Conservation (phyloP, 2,888 invertebrate genomes). For the Spodoptera exigua region DNA sequence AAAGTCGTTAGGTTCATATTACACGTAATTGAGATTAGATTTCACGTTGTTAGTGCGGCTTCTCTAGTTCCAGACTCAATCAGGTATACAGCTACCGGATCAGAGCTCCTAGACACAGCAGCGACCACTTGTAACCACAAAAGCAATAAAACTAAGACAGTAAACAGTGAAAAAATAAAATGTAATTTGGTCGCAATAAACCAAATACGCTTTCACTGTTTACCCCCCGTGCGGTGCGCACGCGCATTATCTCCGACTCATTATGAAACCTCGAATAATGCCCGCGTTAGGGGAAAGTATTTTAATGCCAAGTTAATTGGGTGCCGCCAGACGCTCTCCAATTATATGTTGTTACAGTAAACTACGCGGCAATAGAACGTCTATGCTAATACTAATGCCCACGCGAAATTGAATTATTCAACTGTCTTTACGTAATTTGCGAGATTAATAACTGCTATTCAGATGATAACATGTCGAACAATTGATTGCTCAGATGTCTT, state of each 20-base stretch:
- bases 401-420: conserved; percentile 63
- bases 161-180: conserved; percentile 52
- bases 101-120: conserved; percentile 4
- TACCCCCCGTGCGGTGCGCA: conserved; percentile 28
- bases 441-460: conserved; percentile 41
- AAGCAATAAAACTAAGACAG: conserved; percentile 24
- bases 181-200: conserved; percentile 64
- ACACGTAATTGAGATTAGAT: conserved; percentile 33
- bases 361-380: conserved; percentile 58
- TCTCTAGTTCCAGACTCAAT: conserved; percentile 11
- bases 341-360: conserved; percentile 67
- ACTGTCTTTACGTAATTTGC: conserved; percentile 52
- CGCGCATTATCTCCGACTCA: conserved; percentile 68
- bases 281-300: conserved; percentile 75
- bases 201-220: conserved; percentile 69
- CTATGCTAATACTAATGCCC: conserved; percentile 66
- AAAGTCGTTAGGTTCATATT: conserved; percentile 29
- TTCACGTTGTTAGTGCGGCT: conserved; percentile 25
- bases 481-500: conserved; percentile 62
- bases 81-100: background rate
- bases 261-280: conserved; percentile 71
- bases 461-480: conserved; percentile 49
- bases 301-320: conserved; percentile 73
- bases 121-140: conserved; percentile 7
- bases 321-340: conserved; percentile 64